A percentile compares a stretch with the other conserved stretches of the same genome.
Conservation (phyloP, 1,140 invertebrate genomes). For the Bombus pascuorum region DNA sequence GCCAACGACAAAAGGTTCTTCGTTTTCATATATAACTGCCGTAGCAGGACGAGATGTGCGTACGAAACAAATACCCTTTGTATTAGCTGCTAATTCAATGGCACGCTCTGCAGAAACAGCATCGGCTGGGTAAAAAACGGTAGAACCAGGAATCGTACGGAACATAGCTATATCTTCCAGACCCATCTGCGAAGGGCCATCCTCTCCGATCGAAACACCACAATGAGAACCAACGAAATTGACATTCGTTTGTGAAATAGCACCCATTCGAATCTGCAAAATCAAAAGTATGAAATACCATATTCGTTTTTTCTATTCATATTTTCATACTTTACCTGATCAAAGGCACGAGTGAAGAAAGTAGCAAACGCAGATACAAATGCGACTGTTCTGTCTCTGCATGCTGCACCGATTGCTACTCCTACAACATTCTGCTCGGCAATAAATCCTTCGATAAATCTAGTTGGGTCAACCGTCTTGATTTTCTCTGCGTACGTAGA, state of each 20-base stretch:
- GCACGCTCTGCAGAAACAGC: conserved; percentile 97
- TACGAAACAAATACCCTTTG: conserved; percentile 97
- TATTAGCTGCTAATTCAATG: conserved; percentile 97
- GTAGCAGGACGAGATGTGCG: conserved; percentile 97
- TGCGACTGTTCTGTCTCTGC: conserved; percentile 93
- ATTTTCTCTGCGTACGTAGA: conserved; percentile 98
- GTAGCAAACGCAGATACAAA: conserved; percentile 99
- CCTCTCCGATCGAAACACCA: conserved; percentile 97
- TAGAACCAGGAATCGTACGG: conserved; percentile 94
- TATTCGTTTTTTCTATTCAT: neutral
- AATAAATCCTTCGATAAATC: conserved; percentile 99
- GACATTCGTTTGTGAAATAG: conserved; percentile 98
- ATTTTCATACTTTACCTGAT: conserved; percentile 87
- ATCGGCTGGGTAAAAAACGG: conserved; percentile 98
- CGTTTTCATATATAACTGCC: conserved; percentile 93
- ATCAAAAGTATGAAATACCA: conserved; percentile 1
- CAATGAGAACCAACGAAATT: conserved; percentile 98
- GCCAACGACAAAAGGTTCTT: conserved; percentile 92
- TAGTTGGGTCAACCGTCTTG: conserved; percentile 87
- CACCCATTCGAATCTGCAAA: conserved; percentile 96
- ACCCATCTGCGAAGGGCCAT: conserved; percentile 99
- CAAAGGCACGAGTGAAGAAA: conserved; percentile 98
- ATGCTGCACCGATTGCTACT: conserved; percentile 96
- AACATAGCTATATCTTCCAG: conserved; percentile 99
- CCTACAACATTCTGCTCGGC: conserved; percentile 99